A percentile compares a stretch with the other conserved stretches of the same genome.
Conservation (phyloP, 37 sponge, comb jelly and placozoan species). For the Diacarnus erythraeanus region DNA sequence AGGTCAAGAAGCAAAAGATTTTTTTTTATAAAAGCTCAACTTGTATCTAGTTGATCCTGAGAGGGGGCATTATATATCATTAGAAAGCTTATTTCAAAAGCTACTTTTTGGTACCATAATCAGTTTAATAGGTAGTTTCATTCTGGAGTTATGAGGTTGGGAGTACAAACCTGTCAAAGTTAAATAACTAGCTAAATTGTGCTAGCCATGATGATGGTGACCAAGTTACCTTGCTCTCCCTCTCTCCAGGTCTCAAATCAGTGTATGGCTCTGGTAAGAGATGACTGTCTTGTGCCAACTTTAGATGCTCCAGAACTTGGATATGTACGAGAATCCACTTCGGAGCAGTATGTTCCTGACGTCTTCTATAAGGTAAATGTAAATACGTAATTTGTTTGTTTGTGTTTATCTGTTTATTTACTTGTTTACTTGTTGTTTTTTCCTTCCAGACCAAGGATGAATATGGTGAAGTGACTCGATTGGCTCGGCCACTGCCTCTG, state of each 20-base stretch:
- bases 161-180: no score
- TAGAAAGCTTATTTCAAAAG: no score
- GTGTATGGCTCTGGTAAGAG: conserved; percentile 92
- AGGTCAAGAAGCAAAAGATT: conserved; percentile 42
- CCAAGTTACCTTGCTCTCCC: background rate
- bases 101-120: no score
- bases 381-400: background rate
- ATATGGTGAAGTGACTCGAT: conserved; percentile 75
- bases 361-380: conserved; percentile 88
- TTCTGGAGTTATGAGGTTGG: no score
- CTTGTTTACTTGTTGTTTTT: background rate
- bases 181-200: no score
- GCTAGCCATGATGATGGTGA: no score
- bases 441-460: conserved; percentile 73
- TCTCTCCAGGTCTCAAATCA: conserved; percentile 89
- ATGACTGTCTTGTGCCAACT: conserved; percentile 90
- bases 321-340: conserved; percentile 87
- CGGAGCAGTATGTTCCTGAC: conserved; percentile 94
- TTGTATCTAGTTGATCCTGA: no score
- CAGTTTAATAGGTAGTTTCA: no score
- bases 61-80: no score
- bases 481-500: conserved; percentile 91
- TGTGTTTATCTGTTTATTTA: background rate
- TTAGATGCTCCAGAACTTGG: conserved; percentile 91
- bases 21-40: no score